Evolutionary conservation across 37 sponge, comb jelly and placozoan species (phyloP).

Genomic region (Corticium candelabrum): DNA sequence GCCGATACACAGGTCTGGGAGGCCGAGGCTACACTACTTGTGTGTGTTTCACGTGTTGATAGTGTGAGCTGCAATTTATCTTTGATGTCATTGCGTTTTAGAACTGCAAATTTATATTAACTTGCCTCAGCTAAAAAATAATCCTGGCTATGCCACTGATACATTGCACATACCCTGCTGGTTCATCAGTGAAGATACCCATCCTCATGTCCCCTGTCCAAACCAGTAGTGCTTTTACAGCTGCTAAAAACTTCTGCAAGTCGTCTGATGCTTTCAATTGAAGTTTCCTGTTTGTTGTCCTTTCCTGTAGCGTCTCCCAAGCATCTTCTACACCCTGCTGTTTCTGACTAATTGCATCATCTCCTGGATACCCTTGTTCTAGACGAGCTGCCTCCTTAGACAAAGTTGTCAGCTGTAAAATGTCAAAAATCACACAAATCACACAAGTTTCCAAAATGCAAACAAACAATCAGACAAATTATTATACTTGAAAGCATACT

Average conservation of each 20-base stretch:
- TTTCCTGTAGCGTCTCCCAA: constrained; percentile 67
- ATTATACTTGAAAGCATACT: too few species aligned
- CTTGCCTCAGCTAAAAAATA: too few species aligned
- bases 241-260: constrained; percentile 71
- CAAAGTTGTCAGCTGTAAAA: background rate
- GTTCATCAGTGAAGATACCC: constrained; percentile 49
- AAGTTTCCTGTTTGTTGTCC: constrained; percentile 41
- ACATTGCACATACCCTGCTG: background rate
- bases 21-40: too few species aligned
- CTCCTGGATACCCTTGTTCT: constrained; percentile 22
- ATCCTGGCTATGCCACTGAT: too few species aligned
- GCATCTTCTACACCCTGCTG: constrained; percentile 57
- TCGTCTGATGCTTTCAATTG: constrained; percentile 62
- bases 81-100: too few species aligned
- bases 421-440: too few species aligned
- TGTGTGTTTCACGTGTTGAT: too few species aligned
- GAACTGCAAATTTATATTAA: too few species aligned
- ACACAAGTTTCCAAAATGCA: too few species aligned
- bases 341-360: constrained; percentile 35
- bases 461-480: too few species aligned
- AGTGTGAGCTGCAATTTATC: too few species aligned
- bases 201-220: constrained; percentile 57
- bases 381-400: constrained; percentile 2
- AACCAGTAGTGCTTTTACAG: constrained; percentile 32
- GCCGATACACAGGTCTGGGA: too few species aligned